phyloP scores from a whole-genome alignment of 1,140 invertebrate genomes.

The Drosophila nasuta region DNA sequence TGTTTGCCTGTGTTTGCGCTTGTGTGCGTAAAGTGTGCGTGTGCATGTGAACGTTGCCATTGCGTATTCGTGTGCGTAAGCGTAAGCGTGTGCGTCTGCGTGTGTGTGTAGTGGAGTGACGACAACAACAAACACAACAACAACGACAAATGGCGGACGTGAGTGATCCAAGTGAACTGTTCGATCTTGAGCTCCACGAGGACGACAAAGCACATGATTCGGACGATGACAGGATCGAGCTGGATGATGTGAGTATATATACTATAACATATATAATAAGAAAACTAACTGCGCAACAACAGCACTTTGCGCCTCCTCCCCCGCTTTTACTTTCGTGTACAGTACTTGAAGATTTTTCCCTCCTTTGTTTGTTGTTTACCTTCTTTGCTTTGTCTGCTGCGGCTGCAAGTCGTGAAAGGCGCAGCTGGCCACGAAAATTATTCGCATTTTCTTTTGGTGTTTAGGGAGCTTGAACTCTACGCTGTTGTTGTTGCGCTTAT shows the following conservation, averaged over 20 bases:
- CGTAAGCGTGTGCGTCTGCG: slow-evolving; percentile 18
- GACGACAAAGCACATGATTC: slow-evolving; percentile 90
- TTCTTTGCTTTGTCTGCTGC: slow-evolving; percentile 39
- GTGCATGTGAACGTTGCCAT: slow-evolving; percentile 18
- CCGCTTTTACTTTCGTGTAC: not conserved
- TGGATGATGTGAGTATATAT: slow-evolving; percentile 89
- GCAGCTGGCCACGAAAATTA: slow-evolving; percentile 22
- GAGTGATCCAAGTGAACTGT: slow-evolving; percentile 87
- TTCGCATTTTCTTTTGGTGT: slow-evolving; percentile 31
- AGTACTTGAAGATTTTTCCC: slow-evolving; percentile 30
- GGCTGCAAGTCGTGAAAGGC: slow-evolving; percentile 2
- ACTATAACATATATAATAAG: not conserved
- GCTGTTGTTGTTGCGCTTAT: slow-evolving; percentile 51
- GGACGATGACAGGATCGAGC: slow-evolving; percentile 93
- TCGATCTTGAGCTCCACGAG: slow-evolving; percentile 94
- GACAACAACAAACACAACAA: slow-evolving; percentile 57
- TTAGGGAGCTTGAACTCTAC: slow-evolving; percentile 44
- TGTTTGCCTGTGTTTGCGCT: slow-evolving; percentile 50
- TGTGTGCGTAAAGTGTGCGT: slow-evolving; percentile 34
- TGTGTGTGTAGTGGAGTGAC: slow-evolving; percentile 25
- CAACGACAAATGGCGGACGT: slow-evolving; percentile 88
- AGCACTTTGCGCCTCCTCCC: not conserved
- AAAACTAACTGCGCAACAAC: slow-evolving; percentile 63
- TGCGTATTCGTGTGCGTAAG: slow-evolving; percentile 9
- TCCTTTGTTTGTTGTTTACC: slow-evolving; percentile 54